Conservation (phyloP, 2,113 vertebrate genomes). For the Seriola rivoliana region DNA sequence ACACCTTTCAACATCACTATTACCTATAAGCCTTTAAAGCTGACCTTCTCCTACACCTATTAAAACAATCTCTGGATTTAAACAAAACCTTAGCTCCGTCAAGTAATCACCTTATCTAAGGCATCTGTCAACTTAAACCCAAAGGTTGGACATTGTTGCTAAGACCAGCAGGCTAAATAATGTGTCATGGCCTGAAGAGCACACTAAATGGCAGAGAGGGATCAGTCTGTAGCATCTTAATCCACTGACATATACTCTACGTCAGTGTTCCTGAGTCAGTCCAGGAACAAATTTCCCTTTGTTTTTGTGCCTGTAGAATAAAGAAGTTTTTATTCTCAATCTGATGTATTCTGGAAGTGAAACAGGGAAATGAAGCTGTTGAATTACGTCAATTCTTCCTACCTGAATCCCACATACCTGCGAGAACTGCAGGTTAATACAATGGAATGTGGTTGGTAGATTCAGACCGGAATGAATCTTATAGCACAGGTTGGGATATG, state of each 20-base stretch:
- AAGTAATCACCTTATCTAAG: conserved; percentile 70
- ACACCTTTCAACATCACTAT: conserved; percentile 71
- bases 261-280: background rate
- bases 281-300: background rate
- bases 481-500: conserved; percentile 67
- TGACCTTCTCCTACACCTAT: conserved; percentile 71
- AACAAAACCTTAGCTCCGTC: conserved; percentile 44
- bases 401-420: conserved; percentile 69
- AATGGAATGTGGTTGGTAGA: conserved; percentile 46
- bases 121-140: conserved; percentile 58
- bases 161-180: conserved; percentile 29
- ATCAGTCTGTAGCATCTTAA: background rate
- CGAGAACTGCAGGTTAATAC: conserved; percentile 30
- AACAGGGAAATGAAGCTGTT: conserved; percentile 46
- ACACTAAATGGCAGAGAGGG: background rate
- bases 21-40: conserved; percentile 71
- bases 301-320: conserved; percentile 7
- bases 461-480: conserved; percentile 48
- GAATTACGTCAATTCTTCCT: conserved; percentile 36
- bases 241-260: background rate
- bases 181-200: conserved; percentile 17
- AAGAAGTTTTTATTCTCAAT: conserved; percentile 31
- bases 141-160: conserved; percentile 31
- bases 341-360: conserved; percentile 19
- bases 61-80: conserved; percentile 77